A percentile compares a stretch with the other conserved stretches of the same genome.
phyloP scores from a whole-genome alignment of 2,113 vertebrate genomes.

The Thinocorus orbignyianus region DNA sequence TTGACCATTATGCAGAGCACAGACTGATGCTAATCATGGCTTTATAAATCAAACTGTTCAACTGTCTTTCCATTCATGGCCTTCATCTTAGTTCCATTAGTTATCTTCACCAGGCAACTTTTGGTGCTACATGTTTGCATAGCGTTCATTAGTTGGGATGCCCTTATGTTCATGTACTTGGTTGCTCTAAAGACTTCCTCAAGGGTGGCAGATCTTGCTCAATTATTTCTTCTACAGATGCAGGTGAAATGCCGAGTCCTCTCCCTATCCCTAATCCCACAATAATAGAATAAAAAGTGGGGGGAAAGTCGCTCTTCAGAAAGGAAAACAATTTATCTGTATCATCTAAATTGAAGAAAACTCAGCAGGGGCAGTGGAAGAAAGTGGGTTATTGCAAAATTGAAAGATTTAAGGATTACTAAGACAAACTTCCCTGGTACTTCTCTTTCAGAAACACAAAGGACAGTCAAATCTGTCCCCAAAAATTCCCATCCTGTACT shows the following conservation, averaged over 20 bases:
- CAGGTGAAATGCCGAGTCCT: neutral
- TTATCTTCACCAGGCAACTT: neutral
- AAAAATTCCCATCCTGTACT: neutral
- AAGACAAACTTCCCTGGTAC: neutral
- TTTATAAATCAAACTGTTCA: neutral
- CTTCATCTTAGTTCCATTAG: neutral
- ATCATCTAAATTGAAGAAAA: neutral
- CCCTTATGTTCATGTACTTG: neutral
- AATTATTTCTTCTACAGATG: neutral
- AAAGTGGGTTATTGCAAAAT: neutral
- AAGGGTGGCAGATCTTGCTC: neutral
- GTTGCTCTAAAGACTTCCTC: neutral
- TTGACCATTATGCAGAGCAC: neutral
- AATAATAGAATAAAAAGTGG: neutral
- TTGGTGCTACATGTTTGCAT: neutral
- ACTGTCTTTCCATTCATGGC: neutral
- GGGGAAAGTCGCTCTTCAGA: neutral
- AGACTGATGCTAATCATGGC: neutral
- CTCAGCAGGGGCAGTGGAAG: neutral
- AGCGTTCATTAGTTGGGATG: neutral
- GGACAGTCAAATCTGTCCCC: neutral
- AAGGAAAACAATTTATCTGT: neutral
- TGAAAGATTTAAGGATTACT: neutral
- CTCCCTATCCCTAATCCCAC: fast-evolving
- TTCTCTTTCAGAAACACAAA: neutral